A percentile compares a stretch with the other conserved stretches of the same genome.
Evolutionary conservation across 2,113 vertebrate genomes (phyloP).

Genomic region (Entelurus aequoreus): DNA sequence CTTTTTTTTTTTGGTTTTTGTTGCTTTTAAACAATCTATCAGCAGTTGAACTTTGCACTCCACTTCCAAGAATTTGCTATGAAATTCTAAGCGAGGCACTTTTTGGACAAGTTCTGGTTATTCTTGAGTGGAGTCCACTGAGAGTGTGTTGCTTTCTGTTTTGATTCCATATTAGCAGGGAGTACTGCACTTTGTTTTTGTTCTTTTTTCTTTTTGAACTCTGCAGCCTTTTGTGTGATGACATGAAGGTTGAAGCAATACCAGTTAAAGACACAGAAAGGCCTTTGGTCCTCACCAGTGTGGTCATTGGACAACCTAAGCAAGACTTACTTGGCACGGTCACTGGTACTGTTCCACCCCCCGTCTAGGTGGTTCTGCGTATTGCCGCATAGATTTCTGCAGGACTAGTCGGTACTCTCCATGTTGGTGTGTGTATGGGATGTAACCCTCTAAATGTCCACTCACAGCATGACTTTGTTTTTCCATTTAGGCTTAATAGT

Average conservation of each 20-base stretch:
- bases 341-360: constrained; percentile 70
- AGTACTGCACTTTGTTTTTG: constrained; percentile 48
- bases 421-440: constrained; percentile 63
- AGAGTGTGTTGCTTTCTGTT: constrained; percentile 55
- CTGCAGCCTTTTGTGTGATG: constrained; percentile 45
- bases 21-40: constrained; percentile 20
- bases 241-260: constrained; percentile 66
- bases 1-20: constrained; percentile 11
- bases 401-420: constrained; percentile 47
- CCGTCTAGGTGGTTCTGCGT: constrained; percentile 49
- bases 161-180: constrained; percentile 33
- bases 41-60: constrained; percentile 58
- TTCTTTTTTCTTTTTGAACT: not conserved
- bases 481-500: constrained; percentile 41
- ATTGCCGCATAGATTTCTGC: constrained; percentile 47
- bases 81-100: constrained; percentile 29
- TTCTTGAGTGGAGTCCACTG: constrained; percentile 70
- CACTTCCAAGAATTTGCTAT: constrained; percentile 60
- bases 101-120: constrained; percentile 26
- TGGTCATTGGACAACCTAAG: constrained; percentile 50
- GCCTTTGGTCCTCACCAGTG: constrained; percentile 36
- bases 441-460: constrained; percentile 52
- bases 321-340: constrained; percentile 37
- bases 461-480: constrained; percentile 60
- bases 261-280: constrained; percentile 59